Evolutionary conservation across 2,797 vertebrate genomes (phyloP).

Genomic region (Hydrolagus colliei): DNA sequence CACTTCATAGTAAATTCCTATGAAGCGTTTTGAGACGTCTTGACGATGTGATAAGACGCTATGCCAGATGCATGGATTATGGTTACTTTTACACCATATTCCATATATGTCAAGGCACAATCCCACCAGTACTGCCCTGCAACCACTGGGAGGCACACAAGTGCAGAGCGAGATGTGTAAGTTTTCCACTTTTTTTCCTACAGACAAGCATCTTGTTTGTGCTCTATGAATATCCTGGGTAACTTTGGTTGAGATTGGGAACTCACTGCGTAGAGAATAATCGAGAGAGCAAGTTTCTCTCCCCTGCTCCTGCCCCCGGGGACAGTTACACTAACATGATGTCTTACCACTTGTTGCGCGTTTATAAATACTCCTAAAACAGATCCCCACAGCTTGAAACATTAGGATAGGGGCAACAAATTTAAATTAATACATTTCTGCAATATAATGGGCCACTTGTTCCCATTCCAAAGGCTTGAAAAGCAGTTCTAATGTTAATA

Average conservation of each 20-base stretch:
- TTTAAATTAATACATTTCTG: slow-evolving; percentile 30
- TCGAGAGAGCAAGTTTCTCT: neutral
- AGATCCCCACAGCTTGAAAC: neutral
- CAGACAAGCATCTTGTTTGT: neutral
- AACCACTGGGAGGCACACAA: neutral
- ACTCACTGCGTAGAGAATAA: neutral
- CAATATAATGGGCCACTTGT: slow-evolving; percentile 26
- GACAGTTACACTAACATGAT: neutral
- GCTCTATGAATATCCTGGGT: neutral
- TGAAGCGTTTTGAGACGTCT: too few species aligned
- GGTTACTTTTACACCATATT: neutral
- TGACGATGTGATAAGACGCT: too few species aligned
- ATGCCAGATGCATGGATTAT: too few species aligned
- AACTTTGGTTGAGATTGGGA: neutral
- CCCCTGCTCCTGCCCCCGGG: too few species aligned
- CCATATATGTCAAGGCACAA: neutral
- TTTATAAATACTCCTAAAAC: slow-evolving; percentile 4
- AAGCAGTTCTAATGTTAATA: slow-evolving; percentile 32
- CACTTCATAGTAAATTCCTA: too few species aligned
- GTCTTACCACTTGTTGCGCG: neutral
- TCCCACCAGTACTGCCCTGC: neutral
- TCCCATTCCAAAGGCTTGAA: slow-evolving; percentile 28
- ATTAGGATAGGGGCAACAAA: slow-evolving; percentile 13
- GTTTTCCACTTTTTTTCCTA: neutral
- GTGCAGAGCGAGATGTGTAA: neutral